phyloP scores from a whole-genome alignment of 2,888 invertebrate species.

The Drosophila fungiperda region DNA sequence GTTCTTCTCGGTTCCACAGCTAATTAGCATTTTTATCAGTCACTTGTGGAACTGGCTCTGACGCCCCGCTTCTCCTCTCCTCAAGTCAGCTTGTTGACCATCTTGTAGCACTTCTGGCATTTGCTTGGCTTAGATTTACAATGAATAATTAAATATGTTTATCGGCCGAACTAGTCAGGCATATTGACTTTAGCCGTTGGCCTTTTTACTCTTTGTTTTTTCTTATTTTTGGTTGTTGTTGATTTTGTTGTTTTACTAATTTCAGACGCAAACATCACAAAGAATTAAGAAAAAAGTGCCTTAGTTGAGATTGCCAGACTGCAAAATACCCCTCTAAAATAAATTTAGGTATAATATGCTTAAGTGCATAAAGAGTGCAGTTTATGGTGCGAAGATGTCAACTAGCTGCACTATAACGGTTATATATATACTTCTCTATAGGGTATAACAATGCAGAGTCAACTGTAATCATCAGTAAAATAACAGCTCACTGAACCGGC shows the following conservation, averaged over 20 bases:
- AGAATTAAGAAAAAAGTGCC: not conserved
- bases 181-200: conserved; percentile 47
- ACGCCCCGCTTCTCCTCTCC: not conserved
- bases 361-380: not conserved
- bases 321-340: not conserved
- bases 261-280: conserved; percentile 24
- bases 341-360: not conserved
- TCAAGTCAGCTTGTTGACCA: conserved; percentile 34
- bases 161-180: conserved; percentile 50
- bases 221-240: conserved; percentile 6
- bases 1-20: conserved; percentile 24
- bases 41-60: not conserved
- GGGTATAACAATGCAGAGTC: conserved; percentile 10
- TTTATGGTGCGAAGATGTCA: not conserved
- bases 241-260: conserved; percentile 42
- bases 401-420: not conserved
- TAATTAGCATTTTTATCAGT: conserved; percentile 53
- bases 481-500: conserved; percentile 63
- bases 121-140: conserved; percentile 65
- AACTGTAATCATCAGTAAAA: conserved; percentile 18
- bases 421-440: not conserved
- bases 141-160: conserved; percentile 76
- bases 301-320: not conserved
- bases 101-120: conserved; percentile 57
- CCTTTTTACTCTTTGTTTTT: conserved; percentile 10